Evolutionary conservation across 2,888 invertebrate genomes (phyloP).

Genomic region (Pyrochroa serraticornis): DNA sequence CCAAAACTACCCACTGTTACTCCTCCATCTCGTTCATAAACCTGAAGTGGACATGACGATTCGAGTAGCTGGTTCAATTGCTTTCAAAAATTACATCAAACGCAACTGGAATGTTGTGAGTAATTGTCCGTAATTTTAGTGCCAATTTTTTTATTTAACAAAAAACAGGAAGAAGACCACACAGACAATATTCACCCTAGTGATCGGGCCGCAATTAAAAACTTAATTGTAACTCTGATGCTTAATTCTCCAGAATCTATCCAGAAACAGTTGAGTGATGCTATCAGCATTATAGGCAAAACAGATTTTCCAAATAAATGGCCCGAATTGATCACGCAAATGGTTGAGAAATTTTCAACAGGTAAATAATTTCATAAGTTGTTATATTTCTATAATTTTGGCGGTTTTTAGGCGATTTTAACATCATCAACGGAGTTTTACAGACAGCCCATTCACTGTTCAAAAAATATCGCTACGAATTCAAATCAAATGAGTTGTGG

Average conservation of each 20-base stretch:
- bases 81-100: constrained; percentile 96
- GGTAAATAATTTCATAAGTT: constrained; percentile 56
- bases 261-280: constrained; percentile 94
- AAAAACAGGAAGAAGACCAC: constrained; percentile 69
- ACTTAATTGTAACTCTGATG: constrained; percentile 90
- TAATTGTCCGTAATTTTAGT: constrained; percentile 33
- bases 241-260: constrained; percentile 87
- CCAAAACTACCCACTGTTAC: constrained; percentile 85
- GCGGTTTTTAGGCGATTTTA: constrained; percentile 77
- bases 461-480: constrained; percentile 93
- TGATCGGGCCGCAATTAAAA: constrained; percentile 83
- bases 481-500: constrained; percentile 94
- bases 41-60: constrained; percentile 80
- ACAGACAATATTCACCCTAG: constrained; percentile 78
- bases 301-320: constrained; percentile 97
- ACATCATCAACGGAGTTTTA: constrained; percentile 92
- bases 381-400: constrained; percentile 4
- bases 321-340: constrained; percentile 90
- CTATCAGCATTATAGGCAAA: constrained; percentile 94
- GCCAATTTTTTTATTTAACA: constrained; percentile 3
- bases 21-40: constrained; percentile 86
- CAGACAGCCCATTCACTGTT: constrained; percentile 96
- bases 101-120: constrained; percentile 91
- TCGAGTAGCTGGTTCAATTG: constrained; percentile 88
- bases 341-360: constrained; percentile 90